phyloP scores from a whole-genome alignment of 2,113 vertebrate species.

The Coturnix japonica region DNA sequence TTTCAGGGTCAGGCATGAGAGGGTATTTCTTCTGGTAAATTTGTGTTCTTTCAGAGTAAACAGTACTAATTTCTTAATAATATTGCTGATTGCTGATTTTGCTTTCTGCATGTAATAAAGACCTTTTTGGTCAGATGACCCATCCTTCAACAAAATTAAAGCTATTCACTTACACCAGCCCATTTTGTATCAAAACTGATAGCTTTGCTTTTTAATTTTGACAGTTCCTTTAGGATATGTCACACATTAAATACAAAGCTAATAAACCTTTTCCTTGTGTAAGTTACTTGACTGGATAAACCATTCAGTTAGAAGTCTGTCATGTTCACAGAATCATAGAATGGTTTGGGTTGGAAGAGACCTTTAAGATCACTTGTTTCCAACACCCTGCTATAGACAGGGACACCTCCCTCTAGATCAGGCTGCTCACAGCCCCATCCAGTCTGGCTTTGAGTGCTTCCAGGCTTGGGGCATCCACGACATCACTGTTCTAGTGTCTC shows the following conservation, averaged over 20 bases:
- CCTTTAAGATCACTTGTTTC: too few species aligned
- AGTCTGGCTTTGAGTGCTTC: too few species aligned
- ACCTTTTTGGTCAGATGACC: neutral
- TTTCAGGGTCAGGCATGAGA: neutral
- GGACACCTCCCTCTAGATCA: too few species aligned
- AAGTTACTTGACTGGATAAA: neutral
- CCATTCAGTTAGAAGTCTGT: neutral
- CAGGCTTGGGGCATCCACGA: too few species aligned
- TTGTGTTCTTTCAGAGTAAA: neutral
- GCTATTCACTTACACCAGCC: neutral
- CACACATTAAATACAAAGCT: neutral
- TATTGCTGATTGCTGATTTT: neutral
- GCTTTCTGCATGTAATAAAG: neutral
- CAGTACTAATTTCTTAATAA: neutral
- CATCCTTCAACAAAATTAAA: neutral
- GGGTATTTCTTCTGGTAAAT: neutral
- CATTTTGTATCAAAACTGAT: neutral
- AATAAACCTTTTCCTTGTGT: neutral
- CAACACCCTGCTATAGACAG: too few species aligned
- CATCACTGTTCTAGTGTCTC: too few species aligned
- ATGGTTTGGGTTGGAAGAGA: too few species aligned
- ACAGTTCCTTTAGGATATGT: neutral
- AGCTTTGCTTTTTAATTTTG: neutral
- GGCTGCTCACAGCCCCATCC: too few species aligned
- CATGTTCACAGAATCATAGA: too few species aligned